Evolutionary conservation across 1,140 invertebrate species (phyloP).

Genomic region (Cotesia glomerata): DNA sequence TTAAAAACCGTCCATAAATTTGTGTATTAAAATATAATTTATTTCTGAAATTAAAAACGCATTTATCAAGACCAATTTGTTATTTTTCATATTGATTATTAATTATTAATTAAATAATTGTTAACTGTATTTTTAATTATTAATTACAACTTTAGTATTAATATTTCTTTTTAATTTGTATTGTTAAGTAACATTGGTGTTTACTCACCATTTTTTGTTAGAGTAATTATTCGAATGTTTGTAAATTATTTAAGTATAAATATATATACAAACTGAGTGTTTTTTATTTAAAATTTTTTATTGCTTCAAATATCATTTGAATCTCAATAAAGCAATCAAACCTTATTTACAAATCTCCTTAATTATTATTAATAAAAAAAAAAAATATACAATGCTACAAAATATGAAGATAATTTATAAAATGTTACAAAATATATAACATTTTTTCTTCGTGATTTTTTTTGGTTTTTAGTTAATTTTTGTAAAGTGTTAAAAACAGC

Average conservation of each 20-base stretch:
- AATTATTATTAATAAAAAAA: not conserved
- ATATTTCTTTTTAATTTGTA: too few relatives aligned
- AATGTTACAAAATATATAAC: conserved; percentile 3
- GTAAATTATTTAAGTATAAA: not conserved
- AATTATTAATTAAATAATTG: too few relatives aligned
- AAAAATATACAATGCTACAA: not conserved
- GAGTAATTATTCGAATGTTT: not conserved
- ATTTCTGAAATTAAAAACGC: too few relatives aligned
- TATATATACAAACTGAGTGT: not conserved
- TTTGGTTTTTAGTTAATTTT: not conserved
- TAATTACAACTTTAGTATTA: too few relatives aligned
- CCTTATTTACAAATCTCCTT: not conserved
- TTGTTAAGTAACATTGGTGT: not conserved
- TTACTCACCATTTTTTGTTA: not conserved
- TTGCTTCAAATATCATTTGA: too few relatives aligned
- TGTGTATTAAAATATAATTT: too few relatives aligned
- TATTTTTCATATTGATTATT: too few relatives aligned
- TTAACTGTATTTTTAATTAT: too few relatives aligned
- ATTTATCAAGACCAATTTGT: too few relatives aligned
- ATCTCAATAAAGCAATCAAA: too few relatives aligned
- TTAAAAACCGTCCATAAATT: too few relatives aligned
- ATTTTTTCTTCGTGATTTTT: not conserved
- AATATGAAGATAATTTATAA: not conserved
- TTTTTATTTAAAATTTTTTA: too few relatives aligned
- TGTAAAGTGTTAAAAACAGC: not conserved